Base-by-base conservation (phyloP, 2,888 invertebrate species). In the Belgica antarctica region DNA sequence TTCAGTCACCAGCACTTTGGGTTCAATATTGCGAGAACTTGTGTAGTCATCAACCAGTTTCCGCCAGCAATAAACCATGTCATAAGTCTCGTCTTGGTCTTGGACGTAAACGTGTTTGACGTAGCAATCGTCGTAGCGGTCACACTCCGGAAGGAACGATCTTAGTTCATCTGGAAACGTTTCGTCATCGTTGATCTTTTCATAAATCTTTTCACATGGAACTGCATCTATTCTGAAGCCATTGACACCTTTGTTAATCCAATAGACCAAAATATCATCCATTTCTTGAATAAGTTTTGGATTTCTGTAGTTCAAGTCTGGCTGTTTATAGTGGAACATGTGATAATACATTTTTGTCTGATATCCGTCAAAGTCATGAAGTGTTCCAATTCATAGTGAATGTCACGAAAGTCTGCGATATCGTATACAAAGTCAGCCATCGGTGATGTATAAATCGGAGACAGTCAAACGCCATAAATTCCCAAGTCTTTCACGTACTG, bases 401-500 rank as follows among this genome's bases (percentile, higher is more conserved):
- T 85, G 19, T 84, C 83, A 69, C 81, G 86, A 78, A 89, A 93
- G 79, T 94, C 84, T 27, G 89, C 86, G 74, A 94, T 89, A 76
- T 95, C 94, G 74, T 94, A 94, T 0, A 94, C 94, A 76, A 90
- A 89, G 79, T 95, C 94, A 0, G 85, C 82, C 89, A 91, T 89
- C 0, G 94, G 93, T 0, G 92, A 92, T 70, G 82, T 81, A 79
- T 87, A 92, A 74, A 95, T 89, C 0, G 94, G 93, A 0, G 92
- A 92, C 71, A 95, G 80, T 92, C 94, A 93, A 70, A 91, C 84
- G 0, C 88, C 89, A 7, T 85, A 86, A 0, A 93, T 83, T 0
- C 90, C 89, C 0, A 89, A 81, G 5, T 89, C 86, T 36, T 81
- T 81, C 25, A 92, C 83, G 74, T 90, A 86, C 8, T 85, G 82